Conservation (phyloP, 2,113 vertebrate species). For the Dipodomys stephensi region DNA sequence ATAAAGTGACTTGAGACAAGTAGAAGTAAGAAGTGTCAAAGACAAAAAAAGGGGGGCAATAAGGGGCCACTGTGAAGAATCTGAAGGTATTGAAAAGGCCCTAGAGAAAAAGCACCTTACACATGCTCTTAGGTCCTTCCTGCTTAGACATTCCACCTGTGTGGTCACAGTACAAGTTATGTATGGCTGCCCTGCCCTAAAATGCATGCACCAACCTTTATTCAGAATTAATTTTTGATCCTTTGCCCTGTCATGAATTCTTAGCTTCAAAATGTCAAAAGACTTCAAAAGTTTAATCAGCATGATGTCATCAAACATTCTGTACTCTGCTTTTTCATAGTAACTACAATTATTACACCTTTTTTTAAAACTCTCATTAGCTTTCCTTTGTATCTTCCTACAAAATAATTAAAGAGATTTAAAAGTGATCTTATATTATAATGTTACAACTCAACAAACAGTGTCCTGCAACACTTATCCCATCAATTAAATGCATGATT, state of each 20-base stretch:
- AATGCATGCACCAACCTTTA: constrained; percentile 74
- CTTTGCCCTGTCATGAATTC: constrained; percentile 70
- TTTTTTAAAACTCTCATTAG: neutral
- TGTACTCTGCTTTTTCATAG: constrained; percentile 5
- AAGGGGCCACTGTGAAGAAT: neutral
- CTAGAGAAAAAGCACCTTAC: neutral
- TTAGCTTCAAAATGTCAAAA: constrained; percentile 77
- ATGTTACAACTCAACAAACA: constrained; percentile 11
- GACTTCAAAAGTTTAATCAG: constrained; percentile 54
- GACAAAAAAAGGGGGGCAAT: neutral
- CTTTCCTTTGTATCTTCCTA: neutral
- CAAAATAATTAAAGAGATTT: neutral
- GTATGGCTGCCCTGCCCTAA: constrained; percentile 62
- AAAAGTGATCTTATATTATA: neutral
- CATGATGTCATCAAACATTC: constrained; percentile 56
- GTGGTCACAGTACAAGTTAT: neutral
- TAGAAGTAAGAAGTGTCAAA: neutral
- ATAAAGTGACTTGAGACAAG: neutral
- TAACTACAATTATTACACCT: neutral
- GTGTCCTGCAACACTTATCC: neutral
- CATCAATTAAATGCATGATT: neutral
- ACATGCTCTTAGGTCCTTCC: neutral
- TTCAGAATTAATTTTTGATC: constrained; percentile 77
- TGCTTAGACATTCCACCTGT: neutral
- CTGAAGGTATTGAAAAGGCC: neutral